These are phyloP conservation scores for Chloropsis cyanopogon DNA, from an alignment of 2,113 vertebrate species.

Conservation along the genomic window DNA sequence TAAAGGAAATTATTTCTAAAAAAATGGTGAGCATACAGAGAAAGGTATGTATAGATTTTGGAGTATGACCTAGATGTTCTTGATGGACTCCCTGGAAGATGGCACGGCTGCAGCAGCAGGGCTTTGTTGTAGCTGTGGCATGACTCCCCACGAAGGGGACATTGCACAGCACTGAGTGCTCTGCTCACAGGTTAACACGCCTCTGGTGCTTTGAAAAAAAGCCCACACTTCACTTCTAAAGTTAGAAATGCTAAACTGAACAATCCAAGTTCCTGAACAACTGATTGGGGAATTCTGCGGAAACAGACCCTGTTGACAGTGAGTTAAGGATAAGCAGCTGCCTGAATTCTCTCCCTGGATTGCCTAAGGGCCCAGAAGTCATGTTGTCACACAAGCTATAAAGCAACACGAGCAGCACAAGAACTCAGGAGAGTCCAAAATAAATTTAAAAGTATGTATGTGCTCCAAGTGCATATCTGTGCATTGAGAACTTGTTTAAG, in stretches of 20 bases:
- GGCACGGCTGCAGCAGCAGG: neutral
- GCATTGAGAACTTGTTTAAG: neutral
- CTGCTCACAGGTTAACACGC: neutral
- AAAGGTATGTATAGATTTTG: neutral
- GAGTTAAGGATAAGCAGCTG: neutral
- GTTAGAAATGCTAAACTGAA: neutral
- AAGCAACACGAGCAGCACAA: neutral
- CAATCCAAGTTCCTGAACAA: neutral
- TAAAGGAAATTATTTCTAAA: neutral
- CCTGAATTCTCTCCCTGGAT: neutral
- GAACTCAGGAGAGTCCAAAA: neutral
- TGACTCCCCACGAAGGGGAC: neutral
- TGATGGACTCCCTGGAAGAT: neutral
- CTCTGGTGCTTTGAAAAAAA: neutral
- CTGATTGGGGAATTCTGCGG: neutral
- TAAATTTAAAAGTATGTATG: neutral
- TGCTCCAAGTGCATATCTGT: neutral
- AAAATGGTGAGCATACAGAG: neutral
- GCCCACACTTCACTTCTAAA: neutral
- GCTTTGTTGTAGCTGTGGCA: neutral
- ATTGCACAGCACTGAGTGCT: fast-evolving
- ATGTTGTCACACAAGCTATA: neutral
- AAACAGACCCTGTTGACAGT: neutral
- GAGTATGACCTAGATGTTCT: neutral
- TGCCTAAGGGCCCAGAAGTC: neutral